Percentiles rank a stretch among this genome's conserved stretches.
Evolutionary conservation across 2,113 vertebrate genomes (phyloP).

Genomic region (Pyrgilauda ruficollis): DNA sequence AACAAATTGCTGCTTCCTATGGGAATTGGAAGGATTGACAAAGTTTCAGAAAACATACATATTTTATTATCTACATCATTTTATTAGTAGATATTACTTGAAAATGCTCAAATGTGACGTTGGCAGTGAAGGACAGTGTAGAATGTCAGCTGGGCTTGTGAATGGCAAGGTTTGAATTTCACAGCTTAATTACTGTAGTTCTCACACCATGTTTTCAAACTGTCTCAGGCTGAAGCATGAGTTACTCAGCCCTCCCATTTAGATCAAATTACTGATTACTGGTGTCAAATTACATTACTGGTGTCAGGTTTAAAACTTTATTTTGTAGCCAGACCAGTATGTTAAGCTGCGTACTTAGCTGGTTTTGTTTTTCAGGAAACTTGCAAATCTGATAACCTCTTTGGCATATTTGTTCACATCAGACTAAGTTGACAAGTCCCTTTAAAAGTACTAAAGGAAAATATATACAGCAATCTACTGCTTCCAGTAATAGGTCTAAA

Average conservation of each 20-base stretch:
- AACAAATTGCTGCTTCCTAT: background rate
- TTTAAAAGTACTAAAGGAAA: background rate
- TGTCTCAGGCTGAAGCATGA: background rate
- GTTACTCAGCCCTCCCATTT: background rate
- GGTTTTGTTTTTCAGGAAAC: background rate
- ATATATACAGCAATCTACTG: background rate
- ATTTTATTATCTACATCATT: background rate
- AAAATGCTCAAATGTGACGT: background rate
- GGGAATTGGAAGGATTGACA: background rate
- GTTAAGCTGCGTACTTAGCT: background rate
- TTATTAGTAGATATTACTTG: background rate
- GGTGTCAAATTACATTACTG: too few relatives aligned
- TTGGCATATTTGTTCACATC: background rate
- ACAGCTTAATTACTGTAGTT: background rate
- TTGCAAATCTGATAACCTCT: background rate
- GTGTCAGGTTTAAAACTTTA: background rate
- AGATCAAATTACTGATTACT: background rate
- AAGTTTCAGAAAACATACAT: background rate
- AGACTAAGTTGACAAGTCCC: rapidly evolving
- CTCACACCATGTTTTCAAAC: background rate
- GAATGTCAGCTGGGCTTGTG: background rate
- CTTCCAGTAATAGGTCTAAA: background rate
- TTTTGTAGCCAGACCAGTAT: background rate
- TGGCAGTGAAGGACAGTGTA: background rate
- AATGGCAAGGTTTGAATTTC: background rate